phyloP scores from a whole-genome alignment of 1,140 invertebrate genomes.

The Leucophenga varia region DNA sequence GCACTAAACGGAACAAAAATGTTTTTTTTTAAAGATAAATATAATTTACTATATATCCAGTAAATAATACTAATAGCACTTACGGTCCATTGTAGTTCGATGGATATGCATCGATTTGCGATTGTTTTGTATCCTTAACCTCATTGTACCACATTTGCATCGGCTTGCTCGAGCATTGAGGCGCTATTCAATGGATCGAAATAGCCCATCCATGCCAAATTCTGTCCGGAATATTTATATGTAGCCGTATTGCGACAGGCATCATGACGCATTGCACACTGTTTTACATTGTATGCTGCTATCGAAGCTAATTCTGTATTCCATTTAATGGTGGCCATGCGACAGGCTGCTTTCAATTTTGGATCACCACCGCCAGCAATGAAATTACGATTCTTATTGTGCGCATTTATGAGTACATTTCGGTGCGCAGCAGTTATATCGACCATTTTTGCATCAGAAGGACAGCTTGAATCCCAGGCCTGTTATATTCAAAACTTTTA shows the following conservation, averaged over 20 bases:
- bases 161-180: slow-evolving; percentile 7
- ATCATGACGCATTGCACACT: slow-evolving; percentile 40
- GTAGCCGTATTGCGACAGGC: slow-evolving; percentile 38
- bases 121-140: slow-evolving; percentile 19
- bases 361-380: slow-evolving; percentile 31
- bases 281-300: slow-evolving; percentile 37
- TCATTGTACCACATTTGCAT: slow-evolving; percentile 39
- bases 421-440: slow-evolving; percentile 15
- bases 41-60: neutral
- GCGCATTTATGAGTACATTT: slow-evolving; percentile 20
- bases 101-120: slow-evolving; percentile 34
- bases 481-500: too few relatives aligned
- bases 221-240: slow-evolving; percentile 44
- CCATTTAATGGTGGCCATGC: slow-evolving; percentile 50
- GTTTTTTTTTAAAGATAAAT: neutral
- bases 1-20: slow-evolving; percentile 14
- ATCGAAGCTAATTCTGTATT: slow-evolving; percentile 38
- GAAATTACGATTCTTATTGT: slow-evolving; percentile 33
- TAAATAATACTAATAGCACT: too few relatives aligned
- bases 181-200: slow-evolving; percentile 19
- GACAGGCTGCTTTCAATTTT: slow-evolving; percentile 31
- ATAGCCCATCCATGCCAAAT: slow-evolving; percentile 39
- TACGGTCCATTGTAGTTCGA: slow-evolving; percentile 26
- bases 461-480: slow-evolving; percentile 28
- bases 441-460: slow-evolving; percentile 24